Evolutionary conservation across 1,140 invertebrate species (phyloP), one percentile per base, ranked within the genome.

Genomic region (Drosophila littoralis): DNA sequence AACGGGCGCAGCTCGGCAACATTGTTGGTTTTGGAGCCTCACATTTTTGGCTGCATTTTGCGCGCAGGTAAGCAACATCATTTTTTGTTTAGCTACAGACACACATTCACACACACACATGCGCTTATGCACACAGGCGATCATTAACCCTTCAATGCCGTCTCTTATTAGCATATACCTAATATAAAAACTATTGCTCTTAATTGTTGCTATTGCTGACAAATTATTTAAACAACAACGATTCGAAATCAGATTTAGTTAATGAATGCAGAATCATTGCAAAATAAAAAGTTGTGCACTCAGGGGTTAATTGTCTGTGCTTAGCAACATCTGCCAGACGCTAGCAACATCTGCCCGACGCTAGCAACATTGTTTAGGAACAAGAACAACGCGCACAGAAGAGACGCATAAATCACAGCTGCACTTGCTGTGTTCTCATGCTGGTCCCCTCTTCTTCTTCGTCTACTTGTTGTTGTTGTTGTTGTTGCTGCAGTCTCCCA

Each of bases 21-120:
- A 86, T 79, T 50, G 51, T 59, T 81, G 75, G 73, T 59, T 75
- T 45, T 84, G 80, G 84, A 77, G 73, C 52, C 77, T 88, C 64
- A 75, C 79, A 77, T 63, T 88, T 71, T 65, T 88, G 69, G 60
- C 69, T 77, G 77, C 84, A 79, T 74, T 88, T 77, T 84, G 80
- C 52, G 77, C 75, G 38, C 77, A 88, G 83, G 83, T 88, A 75
- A 81, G 82, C 32, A 17, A 17, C 8, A 58, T 51, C 46, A 10
- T 15, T 52, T 36, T 50, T 35, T 43, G 12, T 28, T 36, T 46
- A 46, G 8, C 35, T 13, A 0, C 55, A 42, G 1, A 7, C 5
- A 28, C 7, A 50, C 6, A 1, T 6, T n/a, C 10, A 50, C 13
- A 51, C 8, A 22, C 17, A 36, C 9, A 15, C 15, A 36, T 52